Evolutionary conservation across 1,140 invertebrate genomes (phyloP).

Genomic region (Apis laboriosa): DNA sequence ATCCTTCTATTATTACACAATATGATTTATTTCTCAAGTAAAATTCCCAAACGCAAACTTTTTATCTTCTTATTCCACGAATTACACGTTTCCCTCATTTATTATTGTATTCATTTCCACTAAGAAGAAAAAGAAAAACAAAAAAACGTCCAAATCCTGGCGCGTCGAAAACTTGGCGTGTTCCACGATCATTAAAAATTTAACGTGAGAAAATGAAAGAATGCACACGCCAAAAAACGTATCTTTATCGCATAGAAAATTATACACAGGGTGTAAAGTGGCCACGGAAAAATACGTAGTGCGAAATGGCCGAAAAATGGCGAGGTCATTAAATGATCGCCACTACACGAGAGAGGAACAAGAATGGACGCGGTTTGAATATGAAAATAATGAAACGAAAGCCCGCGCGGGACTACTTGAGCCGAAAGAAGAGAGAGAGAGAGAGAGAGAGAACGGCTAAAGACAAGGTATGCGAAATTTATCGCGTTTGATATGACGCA

Average conservation of each 20-base stretch:
- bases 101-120: too few relatives aligned
- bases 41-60: too few relatives aligned
- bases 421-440: neutral
- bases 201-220: neutral
- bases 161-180: neutral
- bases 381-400: constrained; percentile 12
- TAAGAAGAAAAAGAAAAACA: too few relatives aligned
- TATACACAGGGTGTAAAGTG: too few relatives aligned
- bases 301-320: neutral
- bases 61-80: too few relatives aligned
- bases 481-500: constrained; percentile 24
- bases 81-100: too few relatives aligned
- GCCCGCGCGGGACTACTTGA: neutral
- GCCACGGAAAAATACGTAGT: too few relatives aligned
- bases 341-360: neutral
- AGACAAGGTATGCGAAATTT: constrained; percentile 33
- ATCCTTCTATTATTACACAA: too few relatives aligned
- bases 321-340: neutral
- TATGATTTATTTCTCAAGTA: too few relatives aligned
- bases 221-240: neutral
- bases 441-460: neutral
- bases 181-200: neutral
- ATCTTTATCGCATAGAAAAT: neutral
- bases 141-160: too few relatives aligned
- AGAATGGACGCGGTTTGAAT: neutral